A percentile compares a stretch with the other conserved stretches of the same genome.
Evolutionary conservation across 2,888 invertebrate genomes (phyloP).

Genomic region (Cataglyphis cursor): DNA sequence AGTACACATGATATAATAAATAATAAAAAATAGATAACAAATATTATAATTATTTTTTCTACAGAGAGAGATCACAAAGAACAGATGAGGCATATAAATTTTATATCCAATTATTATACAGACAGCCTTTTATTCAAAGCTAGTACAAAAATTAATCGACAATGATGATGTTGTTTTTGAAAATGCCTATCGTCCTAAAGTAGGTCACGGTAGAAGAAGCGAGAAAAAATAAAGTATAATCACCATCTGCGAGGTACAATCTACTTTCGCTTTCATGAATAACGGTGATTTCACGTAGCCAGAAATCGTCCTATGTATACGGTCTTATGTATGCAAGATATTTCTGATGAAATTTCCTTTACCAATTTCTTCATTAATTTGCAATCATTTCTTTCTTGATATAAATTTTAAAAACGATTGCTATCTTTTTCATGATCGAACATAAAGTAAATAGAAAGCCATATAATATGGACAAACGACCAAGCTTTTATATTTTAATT

Average conservation of each 20-base stretch:
- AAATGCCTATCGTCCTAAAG: not conserved
- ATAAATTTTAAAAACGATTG: not conserved
- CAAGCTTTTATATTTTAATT: no score
- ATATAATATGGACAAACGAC: not conserved
- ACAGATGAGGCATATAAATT: not conserved
- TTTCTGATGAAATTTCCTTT: not conserved
- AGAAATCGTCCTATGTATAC: not conserved
- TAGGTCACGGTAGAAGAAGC: not conserved
- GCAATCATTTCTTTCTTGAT: not conserved
- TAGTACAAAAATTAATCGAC: not conserved
- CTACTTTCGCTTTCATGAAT: slow-evolving; percentile 24
- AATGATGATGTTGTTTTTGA: not conserved
- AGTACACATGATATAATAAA: not conserved
- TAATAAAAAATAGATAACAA: not conserved
- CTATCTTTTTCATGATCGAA: not conserved
- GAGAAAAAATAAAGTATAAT: not conserved
- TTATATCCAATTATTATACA: not conserved
- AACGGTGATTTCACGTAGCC: not conserved
- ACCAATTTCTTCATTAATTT: not conserved
- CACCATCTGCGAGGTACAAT: not conserved
- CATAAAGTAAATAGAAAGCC: not conserved
- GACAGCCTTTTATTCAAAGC: not conserved
- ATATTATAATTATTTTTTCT: not conserved
- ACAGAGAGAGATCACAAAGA: not conserved
- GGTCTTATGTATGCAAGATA: not conserved